These are phyloP conservation scores for Timandra comae DNA, from an alignment of 2,888 invertebrate genomes.

Conservation along the genomic window DNA sequence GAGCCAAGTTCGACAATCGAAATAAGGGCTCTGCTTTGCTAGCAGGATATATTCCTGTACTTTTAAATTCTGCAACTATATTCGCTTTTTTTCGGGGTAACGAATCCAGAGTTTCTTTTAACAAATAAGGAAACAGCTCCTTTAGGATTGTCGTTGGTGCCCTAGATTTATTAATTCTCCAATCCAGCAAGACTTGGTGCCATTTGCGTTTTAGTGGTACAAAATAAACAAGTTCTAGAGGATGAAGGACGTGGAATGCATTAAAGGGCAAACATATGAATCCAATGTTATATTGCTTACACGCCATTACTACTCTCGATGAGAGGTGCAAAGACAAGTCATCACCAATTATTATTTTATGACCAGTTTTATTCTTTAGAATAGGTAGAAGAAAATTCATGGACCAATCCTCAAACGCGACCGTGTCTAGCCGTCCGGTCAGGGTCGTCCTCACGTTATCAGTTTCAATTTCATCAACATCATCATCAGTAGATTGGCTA, in stretches of 20 bases:
- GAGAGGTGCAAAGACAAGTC: conserved; percentile 4
- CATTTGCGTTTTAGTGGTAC: conserved; percentile 18
- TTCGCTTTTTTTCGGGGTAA: conserved; percentile 7
- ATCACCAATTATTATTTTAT: conserved; percentile 9
- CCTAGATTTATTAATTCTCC: conserved; percentile 9
- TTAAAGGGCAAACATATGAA: conserved; percentile 17
- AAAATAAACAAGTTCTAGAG: conserved; percentile 17
- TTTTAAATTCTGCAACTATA: conserved; percentile 9
- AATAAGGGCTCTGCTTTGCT: conserved; percentile 5
- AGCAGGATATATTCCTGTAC: conserved; percentile 6
- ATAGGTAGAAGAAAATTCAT: conserved; percentile 6
- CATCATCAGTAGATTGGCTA: conserved; percentile 1
- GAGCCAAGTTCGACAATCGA: too few species aligned
- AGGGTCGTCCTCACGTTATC: conserved; percentile 7
- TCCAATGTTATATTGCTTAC: conserved; percentile 11
- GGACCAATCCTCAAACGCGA: conserved; percentile 14
- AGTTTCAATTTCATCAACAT: conserved; percentile 3
- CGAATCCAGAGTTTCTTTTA: conserved; percentile 6
- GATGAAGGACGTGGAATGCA: conserved; percentile 18
- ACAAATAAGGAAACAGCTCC: conserved; percentile 7
- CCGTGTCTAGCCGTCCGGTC: conserved; percentile 11
- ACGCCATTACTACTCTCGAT: conserved; percentile 7
- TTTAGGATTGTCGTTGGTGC: conserved; percentile 8
- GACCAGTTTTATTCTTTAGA: conserved; percentile 5
- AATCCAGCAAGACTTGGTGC: conserved; percentile 16